Evolutionary conservation across 2,888 invertebrate genomes (phyloP), one percentile per base, ranked within the genome.

Genomic region (Coleophora flavipennella): DNA sequence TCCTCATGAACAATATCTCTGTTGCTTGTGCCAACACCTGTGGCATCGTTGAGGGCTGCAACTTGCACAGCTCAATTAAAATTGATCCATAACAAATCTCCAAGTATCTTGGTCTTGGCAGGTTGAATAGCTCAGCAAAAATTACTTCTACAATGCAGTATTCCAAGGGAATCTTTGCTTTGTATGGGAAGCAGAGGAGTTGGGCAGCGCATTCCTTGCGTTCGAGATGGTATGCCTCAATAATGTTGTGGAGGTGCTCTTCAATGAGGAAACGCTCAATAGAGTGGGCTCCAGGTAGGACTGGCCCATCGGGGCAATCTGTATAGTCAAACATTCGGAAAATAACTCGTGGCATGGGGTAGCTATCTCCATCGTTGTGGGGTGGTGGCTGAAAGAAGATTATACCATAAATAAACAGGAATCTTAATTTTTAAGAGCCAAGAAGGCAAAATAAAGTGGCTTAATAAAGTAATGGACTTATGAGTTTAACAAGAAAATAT

Each of bases 281-380:
- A 0, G 99, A 95, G 79, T 99, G 97, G 13, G 95, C 94, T 28
- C 97, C 98, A 0, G 99, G 99, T 39, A 99, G 79, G 33, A 93
- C 90, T 0, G 94, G 93, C 0, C 90, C 95, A 70, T 97, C 97
- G 0, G 98, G 97, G 55, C 98, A 97, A 78, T 99, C 99, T 0
- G 98, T 97, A 70, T 99, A 97, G 74, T 99, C 99, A 81, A 99
- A 99, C 91, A 99, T 93, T 32, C 95, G 89, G 75, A 97, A 99
- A 29, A 98, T 92, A 1, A 96, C 96, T 66, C 92, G 90, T 0
- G 99, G 99, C 88, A 97, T 92, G 0, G 99, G 99, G 77, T 99
- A 99, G 14, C 88, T 86, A 62, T 92, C 93, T 1, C 91, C 89
- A 48, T 96, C 95, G 63, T 96, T 93, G 81, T 99, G 98, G 0